These are phyloP conservation scores for Cyphomyrus discorhynchus DNA, from an alignment of 2,113 vertebrate genomes.

Conservation along the genomic window DNA sequence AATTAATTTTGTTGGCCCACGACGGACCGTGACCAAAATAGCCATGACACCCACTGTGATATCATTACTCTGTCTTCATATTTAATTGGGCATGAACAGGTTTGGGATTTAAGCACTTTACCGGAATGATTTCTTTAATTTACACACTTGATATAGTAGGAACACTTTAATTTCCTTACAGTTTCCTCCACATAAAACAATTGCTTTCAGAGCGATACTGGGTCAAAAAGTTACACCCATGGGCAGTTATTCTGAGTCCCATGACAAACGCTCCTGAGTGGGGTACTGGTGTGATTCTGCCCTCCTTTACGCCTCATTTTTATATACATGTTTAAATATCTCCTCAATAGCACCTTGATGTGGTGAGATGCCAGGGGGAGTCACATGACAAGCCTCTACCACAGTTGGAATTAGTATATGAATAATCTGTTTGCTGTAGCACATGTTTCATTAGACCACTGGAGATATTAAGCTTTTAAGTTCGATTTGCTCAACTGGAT, in stretches of 20 bases:
- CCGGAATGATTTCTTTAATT: background rate
- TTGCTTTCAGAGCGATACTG: background rate
- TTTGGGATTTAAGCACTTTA: background rate
- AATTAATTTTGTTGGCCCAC: background rate
- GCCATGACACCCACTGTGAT: background rate
- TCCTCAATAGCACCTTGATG: too few relatives aligned
- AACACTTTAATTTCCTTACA: background rate
- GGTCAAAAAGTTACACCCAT: background rate
- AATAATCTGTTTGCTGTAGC: background rate
- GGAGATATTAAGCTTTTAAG: background rate
- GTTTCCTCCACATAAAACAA: background rate
- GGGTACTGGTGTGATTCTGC: too few relatives aligned
- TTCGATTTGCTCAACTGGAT: background rate
- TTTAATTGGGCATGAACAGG: background rate
- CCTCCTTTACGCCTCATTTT: too few relatives aligned
- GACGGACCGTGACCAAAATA: background rate
- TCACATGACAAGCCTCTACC: too few relatives aligned
- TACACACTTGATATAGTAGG: background rate
- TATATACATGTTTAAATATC: too few relatives aligned
- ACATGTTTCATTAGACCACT: background rate
- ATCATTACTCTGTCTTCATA: background rate
- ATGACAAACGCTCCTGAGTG: background rate
- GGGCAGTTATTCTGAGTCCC: too few relatives aligned
- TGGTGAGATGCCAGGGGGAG: too few relatives aligned
- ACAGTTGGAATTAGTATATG: too few relatives aligned